These are phyloP conservation scores for Sweltsa coloradensis DNA, from an alignment of 1,140 invertebrate species.

Conservation along the genomic window DNA sequence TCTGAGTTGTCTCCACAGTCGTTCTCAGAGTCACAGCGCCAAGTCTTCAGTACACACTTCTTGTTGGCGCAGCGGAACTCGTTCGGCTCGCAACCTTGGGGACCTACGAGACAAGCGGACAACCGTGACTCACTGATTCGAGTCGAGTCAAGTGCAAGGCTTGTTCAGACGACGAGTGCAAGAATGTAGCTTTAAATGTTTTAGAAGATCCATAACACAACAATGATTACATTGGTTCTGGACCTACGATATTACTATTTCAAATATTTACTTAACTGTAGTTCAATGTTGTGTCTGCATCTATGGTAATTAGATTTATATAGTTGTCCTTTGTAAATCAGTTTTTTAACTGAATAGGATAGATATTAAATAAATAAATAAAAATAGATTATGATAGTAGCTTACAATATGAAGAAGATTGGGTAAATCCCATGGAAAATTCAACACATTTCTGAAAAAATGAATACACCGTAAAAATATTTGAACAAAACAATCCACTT, in stretches of 20 bases:
- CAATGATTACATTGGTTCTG: neutral
- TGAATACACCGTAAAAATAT: no score
- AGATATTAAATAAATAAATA: no score
- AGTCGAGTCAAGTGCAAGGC: neutral
- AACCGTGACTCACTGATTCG: neutral
- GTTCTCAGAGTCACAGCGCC: constrained; percentile 83
- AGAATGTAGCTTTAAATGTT: neutral
- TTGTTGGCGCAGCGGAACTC: constrained; percentile 80
- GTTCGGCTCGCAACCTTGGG: constrained; percentile 78
- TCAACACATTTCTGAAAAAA: no score
- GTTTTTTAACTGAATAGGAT: no score
- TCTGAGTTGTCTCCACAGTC: constrained; percentile 90
- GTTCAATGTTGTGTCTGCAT: no score
- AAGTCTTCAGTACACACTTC: constrained; percentile 82
- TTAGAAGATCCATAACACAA: no score
- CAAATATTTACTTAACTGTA: neutral
- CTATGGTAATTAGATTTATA: no score
- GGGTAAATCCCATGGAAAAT: no score
- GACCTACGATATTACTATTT: neutral
- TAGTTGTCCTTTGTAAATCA: no score
- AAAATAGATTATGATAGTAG: no score
- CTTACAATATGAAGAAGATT: no score
- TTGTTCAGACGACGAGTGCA: neutral
- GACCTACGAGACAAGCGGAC: constrained; percentile 24
- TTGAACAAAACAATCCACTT: no score